These are phyloP conservation scores for Mythimna vitellina DNA, from an alignment of 2,888 invertebrate genomes.

Conservation along the genomic window DNA sequence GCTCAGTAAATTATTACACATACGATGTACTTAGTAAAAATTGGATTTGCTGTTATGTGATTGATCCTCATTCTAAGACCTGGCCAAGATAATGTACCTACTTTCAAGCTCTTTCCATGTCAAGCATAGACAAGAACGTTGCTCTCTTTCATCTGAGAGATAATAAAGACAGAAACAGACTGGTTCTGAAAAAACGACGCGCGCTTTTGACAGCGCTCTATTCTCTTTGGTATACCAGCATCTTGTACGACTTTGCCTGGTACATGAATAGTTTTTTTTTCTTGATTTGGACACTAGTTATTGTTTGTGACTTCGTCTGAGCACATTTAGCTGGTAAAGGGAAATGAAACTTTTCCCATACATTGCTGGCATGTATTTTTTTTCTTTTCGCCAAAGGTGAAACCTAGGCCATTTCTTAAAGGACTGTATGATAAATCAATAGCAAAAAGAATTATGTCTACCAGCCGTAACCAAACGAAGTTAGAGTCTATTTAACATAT, in stretches of 20 bases:
- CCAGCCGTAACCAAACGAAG: too few species aligned
- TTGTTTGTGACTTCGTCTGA: background rate
- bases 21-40: too few species aligned
- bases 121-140: slow-evolving; percentile 9
- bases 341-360: too few species aligned
- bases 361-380: too few species aligned
- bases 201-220: slow-evolving; percentile 31
- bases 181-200: slow-evolving; percentile 11
- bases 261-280: slow-evolving; percentile 3
- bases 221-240: slow-evolving; percentile 28
- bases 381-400: too few species aligned
- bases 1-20: too few species aligned
- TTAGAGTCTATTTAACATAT: too few species aligned
- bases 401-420: too few species aligned
- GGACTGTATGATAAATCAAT: too few species aligned
- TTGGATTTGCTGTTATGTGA: too few species aligned
- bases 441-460: too few species aligned
- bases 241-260: slow-evolving; percentile 11
- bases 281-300: background rate
- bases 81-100: background rate
- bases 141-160: slow-evolving; percentile 3
- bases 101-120: background rate
- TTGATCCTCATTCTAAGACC: too few species aligned
- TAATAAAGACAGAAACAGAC: slow-evolving; percentile 19
- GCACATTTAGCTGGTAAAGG: background rate